Percentiles rank a stretch among this genome's conserved stretches.
phyloP scores from a whole-genome alignment of 35 echinoderm and acorn worm species.

The Amphiura filiformis region DNA sequence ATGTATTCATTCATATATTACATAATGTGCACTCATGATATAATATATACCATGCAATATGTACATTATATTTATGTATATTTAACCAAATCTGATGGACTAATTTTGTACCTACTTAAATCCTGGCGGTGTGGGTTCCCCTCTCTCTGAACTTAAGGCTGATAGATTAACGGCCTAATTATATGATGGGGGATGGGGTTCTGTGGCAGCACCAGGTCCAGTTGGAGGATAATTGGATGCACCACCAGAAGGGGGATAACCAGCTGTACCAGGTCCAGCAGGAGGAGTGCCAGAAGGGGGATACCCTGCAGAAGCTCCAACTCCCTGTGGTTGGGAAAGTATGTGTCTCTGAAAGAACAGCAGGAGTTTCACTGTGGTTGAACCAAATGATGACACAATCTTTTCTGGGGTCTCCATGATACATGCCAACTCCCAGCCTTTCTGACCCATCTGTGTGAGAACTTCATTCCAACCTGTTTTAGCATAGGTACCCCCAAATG shows the following conservation, averaged over 20 bases:
- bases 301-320: not conserved
- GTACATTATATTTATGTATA: no score
- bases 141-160: no score
- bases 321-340: not conserved
- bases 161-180: no score
- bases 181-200: no score
- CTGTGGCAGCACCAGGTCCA: no score
- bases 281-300: not conserved
- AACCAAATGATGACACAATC: not conserved
- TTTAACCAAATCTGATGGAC: no score
- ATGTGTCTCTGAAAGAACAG: conserved; percentile 57
- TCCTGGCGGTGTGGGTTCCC: no score
- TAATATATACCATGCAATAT: no score
- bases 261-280: not conserved
- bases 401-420: conserved; percentile 42
- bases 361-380: conserved; percentile 19
- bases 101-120: no score
- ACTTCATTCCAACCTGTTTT: conserved; percentile 35
- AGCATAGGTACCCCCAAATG: conserved; percentile 35
- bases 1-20: no score
- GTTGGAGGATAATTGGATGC: no score
- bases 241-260: not conserved
- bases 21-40: no score
- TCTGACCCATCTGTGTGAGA: conserved; percentile 46
- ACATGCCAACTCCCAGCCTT: conserved; percentile 54